Evolutionary conservation across 2,888 invertebrate genomes (phyloP), one percentile per base, ranked within the genome.

Genomic region (Apodemia zela): DNA sequence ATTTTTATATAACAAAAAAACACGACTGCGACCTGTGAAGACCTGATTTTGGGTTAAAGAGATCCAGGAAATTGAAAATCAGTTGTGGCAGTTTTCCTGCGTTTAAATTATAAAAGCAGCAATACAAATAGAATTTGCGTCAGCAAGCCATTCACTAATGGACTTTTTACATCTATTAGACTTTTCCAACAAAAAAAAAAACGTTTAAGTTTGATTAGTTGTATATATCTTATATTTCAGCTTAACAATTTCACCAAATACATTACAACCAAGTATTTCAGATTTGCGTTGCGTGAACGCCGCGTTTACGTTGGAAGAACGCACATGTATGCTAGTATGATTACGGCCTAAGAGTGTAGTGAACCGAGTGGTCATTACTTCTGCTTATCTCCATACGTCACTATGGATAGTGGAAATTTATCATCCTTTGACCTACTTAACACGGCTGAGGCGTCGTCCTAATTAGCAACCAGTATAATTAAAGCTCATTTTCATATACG

Each of bases 351-450:
- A 54, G 51, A 51, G 25, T 25, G 25, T 54, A 54, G 21, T 54
- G 54, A 54, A 54, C 54, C 54, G 25, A 25, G 15, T 54, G 18
- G 54, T 54, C 21, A 54, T 54, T 25, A 54, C 54, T 21, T 21
- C 54, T 54, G 54, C 54, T 54, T 54, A 54, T 54, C 54, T 54
- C 54, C 54, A 45, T 54, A 54, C 57, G 57, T 57, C 57, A 57
- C 57, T 57, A 57, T 57, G 57, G 57, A 57, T 57, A 57, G 54
- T 54, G 54, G 54, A 54, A 54, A 54, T 25, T 54, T 54, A 54
- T 54, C 54, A 25, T 54, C 54, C 54, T 54, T 54, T 54, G 54
- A 54, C 54, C 54, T 54, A 54, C 21, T 54, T 54, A 54, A 54
- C 54, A 18, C 6, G 54, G 25, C 25, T 25, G 6, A 54, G 25